These are phyloP conservation scores for Papilio aristodemus DNA, from an alignment of 1,140 invertebrate species.

Conservation along the genomic window DNA sequence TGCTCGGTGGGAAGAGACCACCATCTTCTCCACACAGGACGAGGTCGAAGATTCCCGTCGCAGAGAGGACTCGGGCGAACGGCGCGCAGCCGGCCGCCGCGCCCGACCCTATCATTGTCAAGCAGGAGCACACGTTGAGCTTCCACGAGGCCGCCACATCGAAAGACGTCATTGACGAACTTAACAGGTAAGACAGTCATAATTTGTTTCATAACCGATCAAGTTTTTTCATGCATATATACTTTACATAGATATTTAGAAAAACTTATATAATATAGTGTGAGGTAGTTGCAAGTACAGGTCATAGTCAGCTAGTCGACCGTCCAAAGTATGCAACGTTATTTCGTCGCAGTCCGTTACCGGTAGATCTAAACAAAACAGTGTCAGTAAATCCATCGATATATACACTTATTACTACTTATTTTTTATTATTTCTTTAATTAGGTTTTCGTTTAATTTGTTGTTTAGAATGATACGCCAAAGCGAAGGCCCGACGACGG, in stretches of 20 bases:
- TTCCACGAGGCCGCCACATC: constrained; percentile 87
- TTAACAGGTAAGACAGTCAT: constrained; percentile 83
- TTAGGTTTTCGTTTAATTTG: constrained; percentile 25
- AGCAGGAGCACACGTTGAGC: constrained; percentile 80
- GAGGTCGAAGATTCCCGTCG: constrained; percentile 67
- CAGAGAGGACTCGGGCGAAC: constrained; percentile 46
- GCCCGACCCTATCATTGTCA: constrained; percentile 68
- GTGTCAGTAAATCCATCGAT: no score
- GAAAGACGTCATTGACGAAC: constrained; percentile 88
- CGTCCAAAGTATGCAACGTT: no score
- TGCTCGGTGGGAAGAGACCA: constrained; percentile 68
- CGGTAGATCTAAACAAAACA: no score
- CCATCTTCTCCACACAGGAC: constrained; percentile 65
- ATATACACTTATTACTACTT: no score
- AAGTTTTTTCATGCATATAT: no score
- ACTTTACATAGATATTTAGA: no score
- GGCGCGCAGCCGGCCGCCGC: constrained; percentile 37
- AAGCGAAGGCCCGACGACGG: constrained; percentile 55
- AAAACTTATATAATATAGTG: no score
- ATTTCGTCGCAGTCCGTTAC: no score
- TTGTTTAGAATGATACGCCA: constrained; percentile 82
- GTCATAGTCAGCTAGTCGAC: no score
- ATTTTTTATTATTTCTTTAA: background rate
- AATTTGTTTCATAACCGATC: no score
- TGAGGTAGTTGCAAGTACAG: no score